phyloP scores from a whole-genome alignment of 2,113 vertebrate genomes.

The Dasypus novemcinctus region DNA sequence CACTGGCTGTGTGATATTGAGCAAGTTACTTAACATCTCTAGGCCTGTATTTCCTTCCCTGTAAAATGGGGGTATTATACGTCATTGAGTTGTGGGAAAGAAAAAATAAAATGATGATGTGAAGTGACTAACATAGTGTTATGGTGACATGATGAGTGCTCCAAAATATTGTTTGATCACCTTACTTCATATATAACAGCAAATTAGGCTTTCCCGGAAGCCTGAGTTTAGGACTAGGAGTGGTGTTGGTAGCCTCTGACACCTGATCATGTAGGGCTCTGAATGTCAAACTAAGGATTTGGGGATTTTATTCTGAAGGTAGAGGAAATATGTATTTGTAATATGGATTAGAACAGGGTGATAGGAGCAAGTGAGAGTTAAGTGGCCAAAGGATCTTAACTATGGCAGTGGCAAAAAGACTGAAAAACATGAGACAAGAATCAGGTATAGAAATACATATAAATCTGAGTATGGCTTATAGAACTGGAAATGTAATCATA shows the following conservation, averaged over 20 bases:
- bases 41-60: not conserved
- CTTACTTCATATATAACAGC: not conserved
- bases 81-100: not conserved
- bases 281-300: not conserved
- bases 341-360: not conserved
- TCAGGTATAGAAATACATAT: not conserved
- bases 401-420: not conserved
- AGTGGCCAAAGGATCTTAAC: not conserved
- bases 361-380: not conserved
- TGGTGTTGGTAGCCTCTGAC: not conserved
- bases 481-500: not conserved
- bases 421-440: not conserved
- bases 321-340: not conserved
- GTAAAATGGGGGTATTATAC: not conserved
- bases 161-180: not conserved
- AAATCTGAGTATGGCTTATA: not conserved
- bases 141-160: not conserved
- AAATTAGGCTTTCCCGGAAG: not conserved
- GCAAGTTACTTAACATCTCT: not conserved
- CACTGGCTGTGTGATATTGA: not conserved
- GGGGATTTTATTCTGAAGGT: slow-evolving; percentile 29
- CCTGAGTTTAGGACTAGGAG: not conserved
- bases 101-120: not conserved
- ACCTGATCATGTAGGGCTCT: not conserved
- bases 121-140: not conserved